phyloP scores from a whole-genome alignment of 2,797 vertebrate genomes.

The Melanogrammus aeglefinus region DNA sequence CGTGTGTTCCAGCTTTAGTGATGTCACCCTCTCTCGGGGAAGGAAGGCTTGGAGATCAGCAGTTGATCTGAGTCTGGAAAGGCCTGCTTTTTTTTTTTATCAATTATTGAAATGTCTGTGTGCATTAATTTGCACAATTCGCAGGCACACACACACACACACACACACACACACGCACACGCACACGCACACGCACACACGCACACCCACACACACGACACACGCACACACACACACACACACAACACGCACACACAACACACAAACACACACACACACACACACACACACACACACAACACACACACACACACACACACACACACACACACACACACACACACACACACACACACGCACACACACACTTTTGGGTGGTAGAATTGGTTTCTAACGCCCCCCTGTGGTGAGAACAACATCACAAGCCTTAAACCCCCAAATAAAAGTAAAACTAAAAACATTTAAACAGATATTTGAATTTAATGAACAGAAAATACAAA shows the following conservation, averaged over 20 bases:
- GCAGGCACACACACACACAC: neutral
- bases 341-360: conserved; percentile 2
- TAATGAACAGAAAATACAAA: neutral
- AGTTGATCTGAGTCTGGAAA: neutral
- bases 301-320: neutral
- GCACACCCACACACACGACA: neutral
- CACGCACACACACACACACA: neutral
- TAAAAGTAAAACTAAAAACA: neutral
- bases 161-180: neutral
- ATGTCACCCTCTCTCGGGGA: neutral
- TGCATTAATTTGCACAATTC: neutral
- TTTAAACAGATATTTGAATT: neutral
- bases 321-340: neutral
- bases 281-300: neutral
- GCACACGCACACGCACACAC: neutral
- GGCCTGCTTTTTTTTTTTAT: neutral
- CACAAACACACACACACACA: neutral
- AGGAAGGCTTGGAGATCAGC: neutral
- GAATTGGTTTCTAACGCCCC: conserved; percentile 33
- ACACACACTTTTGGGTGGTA: neutral
- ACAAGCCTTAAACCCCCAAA: conserved; percentile 22
- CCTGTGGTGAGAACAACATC: conserved; percentile 47
- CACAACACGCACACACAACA: neutral
- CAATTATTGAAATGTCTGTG: neutral
- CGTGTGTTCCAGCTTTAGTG: neutral